Base-by-base conservation (phyloP, 2,797 vertebrate species). In the Anguilla obscura region DNA sequence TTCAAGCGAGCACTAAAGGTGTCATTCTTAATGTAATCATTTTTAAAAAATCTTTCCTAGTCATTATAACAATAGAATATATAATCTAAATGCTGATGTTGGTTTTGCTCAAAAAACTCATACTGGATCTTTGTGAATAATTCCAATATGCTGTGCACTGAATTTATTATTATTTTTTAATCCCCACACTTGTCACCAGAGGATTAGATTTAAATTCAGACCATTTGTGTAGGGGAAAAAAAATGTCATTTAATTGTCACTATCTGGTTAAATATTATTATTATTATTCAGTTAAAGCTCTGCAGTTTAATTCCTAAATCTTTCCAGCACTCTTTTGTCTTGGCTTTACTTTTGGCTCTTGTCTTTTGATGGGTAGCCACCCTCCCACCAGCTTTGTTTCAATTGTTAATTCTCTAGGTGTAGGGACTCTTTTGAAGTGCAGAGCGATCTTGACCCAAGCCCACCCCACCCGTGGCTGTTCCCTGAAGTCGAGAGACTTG, bases 171-270 rank as follows among this genome's bases (percentile, higher is more conserved):
- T 52, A 52, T 52, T 52, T 10, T 52, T 8, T 52, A 27, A 40
- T 79, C 33, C 74, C 30, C 12, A 8, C 74, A 71, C 16, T 18
- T 45, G 40, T 50, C 40, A 48, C 8, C 50, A 82, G 14, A 45
- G 74, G 74, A 76, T 76, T 76, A 76, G 30, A 36, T 76, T 36
- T 27, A 82, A 82, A 82, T n/a, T 80, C 76, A 80, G 40, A 18
- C 27, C 36, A 48, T 21, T n/a, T 48, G 16, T 24, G 0, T 18
- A 21, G 36, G 18, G 14, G 16, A 0, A 79, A 79, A 12, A 12
- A 12, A 74, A 5, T 79, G 63, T 27, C 63, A 69, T 7, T 3
- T 24, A 21, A 21, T 79, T 50, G 10, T 9, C 40, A 50, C 21
- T 48, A 45, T 24, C 1, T 18, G 50, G 40, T 50, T 50, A n/a